These are phyloP conservation scores for Clinocottus analis DNA, from an alignment of 2,113 vertebrate species.

Conservation along the genomic window DNA sequence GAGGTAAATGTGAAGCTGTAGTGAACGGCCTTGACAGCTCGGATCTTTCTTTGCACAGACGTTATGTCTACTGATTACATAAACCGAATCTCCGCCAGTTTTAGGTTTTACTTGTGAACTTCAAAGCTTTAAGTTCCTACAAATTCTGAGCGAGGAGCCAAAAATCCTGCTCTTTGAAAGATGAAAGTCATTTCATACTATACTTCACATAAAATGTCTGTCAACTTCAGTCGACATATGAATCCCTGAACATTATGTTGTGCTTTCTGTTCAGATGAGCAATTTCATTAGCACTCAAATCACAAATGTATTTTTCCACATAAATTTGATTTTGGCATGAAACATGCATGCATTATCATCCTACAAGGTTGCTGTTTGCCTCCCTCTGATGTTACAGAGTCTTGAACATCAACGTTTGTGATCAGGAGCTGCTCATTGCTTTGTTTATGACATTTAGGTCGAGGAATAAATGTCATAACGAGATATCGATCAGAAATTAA, in stretches of 20 bases:
- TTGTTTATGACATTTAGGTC: slow-evolving; percentile 58
- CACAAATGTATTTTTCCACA: slow-evolving; percentile 6
- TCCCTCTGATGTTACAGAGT: slow-evolving; percentile 13
- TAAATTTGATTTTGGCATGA: slow-evolving; percentile 4
- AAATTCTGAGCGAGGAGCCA: slow-evolving; percentile 50
- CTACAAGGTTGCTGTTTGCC: slow-evolving; percentile 23
- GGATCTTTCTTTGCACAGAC: slow-evolving; percentile 41
- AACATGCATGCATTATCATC: slow-evolving; percentile 28
- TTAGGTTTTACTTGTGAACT: slow-evolving; percentile 62
- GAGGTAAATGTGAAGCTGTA: slow-evolving; percentile 24
- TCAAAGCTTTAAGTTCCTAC: slow-evolving; percentile 53
- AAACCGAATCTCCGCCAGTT: slow-evolving; percentile 35
- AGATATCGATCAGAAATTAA: slow-evolving; percentile 76
- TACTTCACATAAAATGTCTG: slow-evolving; percentile 22
- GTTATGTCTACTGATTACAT: slow-evolving; percentile 44
- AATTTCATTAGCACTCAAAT: slow-evolving; percentile 26
- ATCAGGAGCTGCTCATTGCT: slow-evolving; percentile 46
- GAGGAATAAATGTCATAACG: slow-evolving; percentile 71
- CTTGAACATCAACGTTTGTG: slow-evolving; percentile 41
- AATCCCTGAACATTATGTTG: slow-evolving; percentile 21
- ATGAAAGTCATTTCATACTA: slow-evolving; percentile 53
- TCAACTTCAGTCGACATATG: slow-evolving; percentile 17
- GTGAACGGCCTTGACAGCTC: slow-evolving; percentile 47
- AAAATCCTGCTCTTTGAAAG: slow-evolving; percentile 53
- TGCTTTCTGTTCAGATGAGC: slow-evolving; percentile 5